Evolutionary conservation across 2,797 vertebrate species (phyloP).

Genomic region (Telmatherina bonti): DNA sequence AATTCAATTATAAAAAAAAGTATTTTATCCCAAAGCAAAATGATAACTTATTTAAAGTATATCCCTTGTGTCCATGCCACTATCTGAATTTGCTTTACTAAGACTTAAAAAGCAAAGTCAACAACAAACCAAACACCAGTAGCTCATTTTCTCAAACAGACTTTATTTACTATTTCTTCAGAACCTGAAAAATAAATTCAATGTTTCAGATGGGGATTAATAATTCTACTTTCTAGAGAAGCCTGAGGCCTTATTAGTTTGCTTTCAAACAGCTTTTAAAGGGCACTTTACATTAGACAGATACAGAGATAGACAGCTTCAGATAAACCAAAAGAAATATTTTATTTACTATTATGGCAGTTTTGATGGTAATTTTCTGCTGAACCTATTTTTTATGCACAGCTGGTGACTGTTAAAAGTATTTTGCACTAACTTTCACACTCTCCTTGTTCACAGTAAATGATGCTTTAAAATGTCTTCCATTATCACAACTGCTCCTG

Average conservation of each 20-base stretch:
- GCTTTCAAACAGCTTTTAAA: neutral
- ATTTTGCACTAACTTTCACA: neutral
- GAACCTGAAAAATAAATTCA: neutral
- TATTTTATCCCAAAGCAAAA: neutral
- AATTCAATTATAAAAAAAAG: neutral
- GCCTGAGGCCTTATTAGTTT: neutral
- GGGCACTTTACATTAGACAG: neutral
- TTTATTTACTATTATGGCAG: neutral
- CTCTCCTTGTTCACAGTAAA: neutral
- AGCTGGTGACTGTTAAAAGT: neutral
- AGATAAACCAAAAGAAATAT: neutral
- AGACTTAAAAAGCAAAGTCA: neutral
- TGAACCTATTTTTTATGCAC: slow-evolving; percentile 1
- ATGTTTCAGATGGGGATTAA: neutral
- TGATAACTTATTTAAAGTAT: neutral
- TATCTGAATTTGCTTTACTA: neutral
- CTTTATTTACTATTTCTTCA: neutral
- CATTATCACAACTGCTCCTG: neutral
- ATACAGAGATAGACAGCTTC: neutral
- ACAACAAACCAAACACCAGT: neutral
- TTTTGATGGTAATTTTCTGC: slow-evolving; percentile 5
- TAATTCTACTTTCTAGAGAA: neutral
- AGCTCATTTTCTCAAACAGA: neutral
- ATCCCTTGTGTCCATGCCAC: neutral
- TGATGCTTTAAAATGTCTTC: slow-evolving; percentile 7